Evolutionary conservation across 2,113 vertebrate species (phyloP), one percentile per base, ranked within the genome.

Genomic region (Bubo scandiacus): DNA sequence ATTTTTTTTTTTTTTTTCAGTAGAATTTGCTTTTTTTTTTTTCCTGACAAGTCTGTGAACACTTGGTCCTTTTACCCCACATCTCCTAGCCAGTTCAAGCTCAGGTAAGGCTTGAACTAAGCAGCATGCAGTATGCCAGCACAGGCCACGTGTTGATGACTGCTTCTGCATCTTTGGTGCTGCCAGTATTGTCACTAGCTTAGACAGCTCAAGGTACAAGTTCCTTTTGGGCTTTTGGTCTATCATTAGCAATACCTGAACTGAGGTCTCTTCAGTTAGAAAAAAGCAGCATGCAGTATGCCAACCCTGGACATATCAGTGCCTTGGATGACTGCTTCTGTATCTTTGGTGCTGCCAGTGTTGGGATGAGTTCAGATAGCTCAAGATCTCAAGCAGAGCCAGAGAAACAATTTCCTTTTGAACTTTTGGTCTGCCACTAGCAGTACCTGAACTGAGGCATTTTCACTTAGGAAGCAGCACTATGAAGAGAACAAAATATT

Each of bases 141-240:
- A 55, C 21, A 2, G 0, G 34, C 49, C 55, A 58, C 1, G 0
- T 54, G 9, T 34, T 49, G 40, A 38, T 11, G 26, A n/a, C 55
- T 54, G 15, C 57, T 42, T 55, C 68, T 63, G 20, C 38, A 43
- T 4, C 38, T 43, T 65, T 7, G 13, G 23, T 47, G 43, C 34
- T 71, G 57, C 22, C 32, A 22, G 17, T 38, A 30, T 10, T 23
- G 7, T 34, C 36, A 72, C 21, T 15, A 42, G 22, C 38, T 77
- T 27, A 61, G 65, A 6, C 30, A 83, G 43, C 27, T 63, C 18
- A 22, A 63, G 30, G 59, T 26, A 67, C n/a, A 88, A 47, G 54
- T 36, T 54, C 21, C 15, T 55, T 63, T 42, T 9, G 18, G 40
- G 36, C 12, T 42, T 62, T 65, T 36, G 20, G 23, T 20, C 21